Evolutionary conservation across 2,797 vertebrate species (phyloP), one percentile per base, ranked within the genome.

Genomic region (Channa striata): DNA sequence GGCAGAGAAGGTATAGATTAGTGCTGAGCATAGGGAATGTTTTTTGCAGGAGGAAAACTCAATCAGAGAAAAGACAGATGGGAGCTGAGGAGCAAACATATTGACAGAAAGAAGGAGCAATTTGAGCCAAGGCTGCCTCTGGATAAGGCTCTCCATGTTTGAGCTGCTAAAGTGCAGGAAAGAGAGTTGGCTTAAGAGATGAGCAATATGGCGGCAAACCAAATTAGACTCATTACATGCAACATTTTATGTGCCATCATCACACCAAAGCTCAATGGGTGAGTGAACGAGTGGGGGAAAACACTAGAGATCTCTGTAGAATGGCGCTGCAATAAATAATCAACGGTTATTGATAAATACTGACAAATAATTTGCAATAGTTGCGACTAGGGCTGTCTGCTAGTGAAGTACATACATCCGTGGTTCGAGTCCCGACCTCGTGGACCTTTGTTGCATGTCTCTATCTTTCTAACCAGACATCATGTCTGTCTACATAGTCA

Each of bases 161-260:
- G 72, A 78, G 69, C 49, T 78, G 59, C 46, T 68, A 43, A 78
- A 76, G 53, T 69, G 52, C 59, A 68, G 44, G 65, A 57, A 64
- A 44, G 61, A 33, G 67, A 84, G 73, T 74, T 77, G 62, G 75
- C 59, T 71, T 36, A 58, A 59, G 60, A 58, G 53, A 40, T 64
- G 64, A 52, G 65, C 66, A 77, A 73, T 68, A 72, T 74, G 71
- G 64, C 25, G 16, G 63, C 8, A 80, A 72, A 86, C 44, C 72
- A 85, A 85, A 77, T 76, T 72, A 60, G 62, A 62, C 43, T 82
- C 67, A 82, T 87, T 84, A 78, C 0, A 0, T 67, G 50, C 23
- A 59, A 64, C 57, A 69, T 73, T 49, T 50, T 50, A 57, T 39
- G 51, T 68, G 47, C 47, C 60, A 79, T 66, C 60, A 68, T 48